These are phyloP conservation scores for Lucifuga dentata DNA, from an alignment of 2,113 vertebrate species.

Conservation along the genomic window DNA sequence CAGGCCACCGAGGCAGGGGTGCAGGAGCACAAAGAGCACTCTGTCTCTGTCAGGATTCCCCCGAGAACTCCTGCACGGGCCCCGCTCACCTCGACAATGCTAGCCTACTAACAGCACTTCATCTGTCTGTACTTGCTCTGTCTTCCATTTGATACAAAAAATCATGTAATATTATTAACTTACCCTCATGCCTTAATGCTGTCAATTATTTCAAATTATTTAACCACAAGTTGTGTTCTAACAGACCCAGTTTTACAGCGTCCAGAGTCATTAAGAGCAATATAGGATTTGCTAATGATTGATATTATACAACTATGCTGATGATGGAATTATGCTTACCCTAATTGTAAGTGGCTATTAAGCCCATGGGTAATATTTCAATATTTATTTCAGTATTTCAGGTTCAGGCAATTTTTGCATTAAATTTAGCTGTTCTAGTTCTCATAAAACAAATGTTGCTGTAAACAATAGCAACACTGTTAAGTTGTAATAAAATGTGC, in stretches of 20 bases:
- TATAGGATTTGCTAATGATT: constrained; percentile 1
- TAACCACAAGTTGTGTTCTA: background rate
- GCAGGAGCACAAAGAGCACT: constrained; percentile 76
- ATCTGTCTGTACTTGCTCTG: constrained; percentile 69
- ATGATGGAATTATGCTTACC: constrained; percentile 28
- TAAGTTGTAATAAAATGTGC: constrained; percentile 47
- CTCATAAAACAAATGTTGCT: constrained; percentile 41
- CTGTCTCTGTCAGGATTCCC: constrained; percentile 80
- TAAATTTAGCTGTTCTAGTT: constrained; percentile 39
- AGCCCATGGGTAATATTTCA: background rate
- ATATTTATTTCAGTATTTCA: background rate
- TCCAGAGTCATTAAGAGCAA: background rate
- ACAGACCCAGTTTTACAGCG: constrained; percentile 18
- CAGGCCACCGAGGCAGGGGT: constrained; percentile 79
- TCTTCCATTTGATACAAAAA: background rate
- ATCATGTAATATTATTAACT: constrained; percentile 54
- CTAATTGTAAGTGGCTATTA: constrained; percentile 2
- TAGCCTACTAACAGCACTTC: constrained; percentile 70
- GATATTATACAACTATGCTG: background rate
- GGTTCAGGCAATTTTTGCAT: constrained; percentile 3
- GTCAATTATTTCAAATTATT: constrained; percentile 50
- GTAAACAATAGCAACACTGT: constrained; percentile 61
- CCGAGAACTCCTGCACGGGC: constrained; percentile 62
- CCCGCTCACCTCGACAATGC: constrained; percentile 74
- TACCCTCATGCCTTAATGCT: constrained; percentile 28